A percentile compares a stretch with the other conserved stretches of the same genome.
Conservation (phyloP, 2,113 vertebrate species). For the Eublepharis macularius region DNA sequence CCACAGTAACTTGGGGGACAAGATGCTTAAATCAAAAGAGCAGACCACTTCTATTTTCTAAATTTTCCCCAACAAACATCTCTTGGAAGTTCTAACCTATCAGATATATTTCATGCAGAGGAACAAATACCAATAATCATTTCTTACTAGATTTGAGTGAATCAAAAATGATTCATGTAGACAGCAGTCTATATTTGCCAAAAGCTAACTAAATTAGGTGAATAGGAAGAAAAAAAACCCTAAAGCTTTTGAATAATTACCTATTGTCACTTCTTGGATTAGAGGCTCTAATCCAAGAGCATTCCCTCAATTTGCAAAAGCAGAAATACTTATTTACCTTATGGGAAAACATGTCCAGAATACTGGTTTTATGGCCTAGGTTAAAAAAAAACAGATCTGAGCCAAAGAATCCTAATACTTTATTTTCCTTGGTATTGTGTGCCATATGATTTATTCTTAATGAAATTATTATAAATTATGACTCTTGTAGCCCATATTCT, state of each 20-base stretch:
- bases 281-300: not conserved
- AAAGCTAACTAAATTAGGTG: not conserved
- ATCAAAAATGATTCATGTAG: not conserved
- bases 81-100: not conserved
- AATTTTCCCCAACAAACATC: not conserved
- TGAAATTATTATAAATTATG: not conserved
- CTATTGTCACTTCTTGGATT: not conserved
- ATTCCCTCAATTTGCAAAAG: not conserved
- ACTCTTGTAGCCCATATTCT: not conserved
- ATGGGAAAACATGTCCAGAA: not conserved
- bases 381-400: not conserved
- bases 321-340: not conserved
- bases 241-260: conserved; percentile 2
- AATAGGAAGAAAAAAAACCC: not conserved
- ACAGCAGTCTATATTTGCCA: not conserved
- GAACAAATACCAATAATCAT: not conserved
- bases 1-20: not conserved
- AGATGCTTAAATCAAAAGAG: not conserved
- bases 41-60: not conserved
- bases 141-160: conserved; percentile 2
- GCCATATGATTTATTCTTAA: not conserved
- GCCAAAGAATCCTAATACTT: not conserved
- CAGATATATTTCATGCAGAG: not conserved
- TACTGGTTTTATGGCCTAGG: not conserved
- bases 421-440: not conserved